Conservation (phyloP, 2,888 invertebrate species). For the Listrodromus nycthemerus region DNA sequence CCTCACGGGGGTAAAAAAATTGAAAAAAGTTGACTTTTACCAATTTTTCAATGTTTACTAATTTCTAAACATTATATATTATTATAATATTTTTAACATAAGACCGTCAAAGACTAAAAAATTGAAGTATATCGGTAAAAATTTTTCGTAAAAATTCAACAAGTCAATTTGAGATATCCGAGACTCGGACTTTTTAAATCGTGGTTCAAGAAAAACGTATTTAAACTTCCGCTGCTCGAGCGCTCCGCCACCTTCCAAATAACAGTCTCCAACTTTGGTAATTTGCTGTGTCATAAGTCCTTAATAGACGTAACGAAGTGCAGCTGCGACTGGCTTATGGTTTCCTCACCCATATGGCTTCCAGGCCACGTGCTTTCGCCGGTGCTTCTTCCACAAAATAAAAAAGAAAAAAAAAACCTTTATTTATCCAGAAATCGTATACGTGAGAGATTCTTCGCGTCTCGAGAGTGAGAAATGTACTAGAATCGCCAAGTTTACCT, state of each 20-base stretch:
- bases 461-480: constrained; percentile 8
- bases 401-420: constrained; percentile 6
- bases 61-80: no score
- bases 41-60: no score
- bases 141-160: no score
- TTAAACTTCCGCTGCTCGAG: no score
- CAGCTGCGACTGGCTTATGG: not conserved
- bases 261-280: no score
- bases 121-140: no score
- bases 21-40: not conserved
- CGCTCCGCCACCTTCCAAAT: no score
- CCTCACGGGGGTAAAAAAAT: not conserved
- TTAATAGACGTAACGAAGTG: not conserved
- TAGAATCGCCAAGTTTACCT: constrained; percentile 32
- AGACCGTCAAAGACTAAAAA: not conserved
- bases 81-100: not conserved
- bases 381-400: constrained; percentile 48
- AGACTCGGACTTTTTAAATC: not conserved
- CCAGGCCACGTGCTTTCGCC: constrained; percentile 24
- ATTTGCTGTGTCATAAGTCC: not conserved
- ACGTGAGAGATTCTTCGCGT: constrained; percentile 4
- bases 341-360: constrained; percentile 20
- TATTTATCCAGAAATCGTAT: constrained; percentile 12
- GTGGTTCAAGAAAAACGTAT: not conserved
- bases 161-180: no score